A percentile compares a stretch with the other conserved stretches of the same genome.
Evolutionary conservation across 2,888 invertebrate genomes (phyloP).

Genomic region (Phengaris alcon): DNA sequence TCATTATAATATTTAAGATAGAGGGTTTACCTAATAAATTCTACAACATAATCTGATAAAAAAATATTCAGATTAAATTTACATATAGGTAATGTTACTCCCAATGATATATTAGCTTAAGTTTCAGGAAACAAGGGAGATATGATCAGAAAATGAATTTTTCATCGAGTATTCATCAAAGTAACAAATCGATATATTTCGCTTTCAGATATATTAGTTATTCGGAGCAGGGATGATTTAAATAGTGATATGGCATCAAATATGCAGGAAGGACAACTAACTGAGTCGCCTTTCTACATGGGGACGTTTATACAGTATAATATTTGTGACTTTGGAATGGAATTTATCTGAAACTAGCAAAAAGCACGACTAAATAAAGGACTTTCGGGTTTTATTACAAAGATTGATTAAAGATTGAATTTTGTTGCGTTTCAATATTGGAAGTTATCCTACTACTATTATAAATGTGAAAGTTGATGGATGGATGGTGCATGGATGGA

Average conservation of each 20-base stretch:
- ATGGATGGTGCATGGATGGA: too few species aligned
- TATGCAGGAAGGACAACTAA: constrained; percentile 32
- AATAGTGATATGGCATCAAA: background rate
- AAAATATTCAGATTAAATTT: too few species aligned
- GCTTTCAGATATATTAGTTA: constrained; percentile 3
- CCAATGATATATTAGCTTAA: background rate
- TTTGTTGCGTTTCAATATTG: too few species aligned
- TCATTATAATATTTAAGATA: too few species aligned
- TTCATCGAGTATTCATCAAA: constrained; percentile 1
- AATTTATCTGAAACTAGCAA: too few species aligned
- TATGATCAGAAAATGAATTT: background rate
- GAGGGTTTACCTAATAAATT: too few species aligned
- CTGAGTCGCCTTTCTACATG: constrained; percentile 32
- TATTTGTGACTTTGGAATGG: constrained; percentile 42
- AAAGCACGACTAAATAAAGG: too few species aligned
- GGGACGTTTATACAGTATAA: constrained; percentile 41
- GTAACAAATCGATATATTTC: background rate
- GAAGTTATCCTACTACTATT: too few species aligned
- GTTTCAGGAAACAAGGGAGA: background rate
- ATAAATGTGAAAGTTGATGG: too few species aligned
- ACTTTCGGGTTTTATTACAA: background rate
- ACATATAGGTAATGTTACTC: background rate
- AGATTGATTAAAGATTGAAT: too few species aligned
- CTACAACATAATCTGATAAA: too few species aligned
- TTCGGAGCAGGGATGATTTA: constrained; percentile 5